A percentile compares a stretch with the other conserved stretches of the same genome.
Evolutionary conservation across 2,888 invertebrate species (phyloP).

Genomic region (Bedellia somnulentella): DNA sequence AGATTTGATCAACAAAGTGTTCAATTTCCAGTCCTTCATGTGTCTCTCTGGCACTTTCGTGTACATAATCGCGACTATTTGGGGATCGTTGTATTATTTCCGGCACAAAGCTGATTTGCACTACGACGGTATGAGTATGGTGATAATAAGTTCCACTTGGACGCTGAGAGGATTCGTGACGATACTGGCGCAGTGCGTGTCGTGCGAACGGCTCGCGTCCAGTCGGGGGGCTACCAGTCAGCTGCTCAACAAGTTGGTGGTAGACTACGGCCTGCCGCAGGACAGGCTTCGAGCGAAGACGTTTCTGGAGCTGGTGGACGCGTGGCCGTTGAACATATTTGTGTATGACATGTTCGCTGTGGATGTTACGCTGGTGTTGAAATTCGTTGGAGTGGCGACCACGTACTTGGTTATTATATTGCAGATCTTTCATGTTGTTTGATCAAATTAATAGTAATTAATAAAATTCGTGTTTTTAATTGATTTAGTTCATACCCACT

Average conservation of each 20-base stretch:
- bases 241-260: conserved; percentile 9
- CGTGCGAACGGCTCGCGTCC: conserved; percentile 6
- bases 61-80: conserved; percentile 8
- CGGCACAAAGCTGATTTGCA: conserved; percentile 1
- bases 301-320: conserved; percentile 9
- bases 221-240: conserved; percentile 7
- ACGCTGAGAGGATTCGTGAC: conserved; percentile 4
- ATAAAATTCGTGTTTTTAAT: too few relatives aligned
- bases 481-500: too few relatives aligned
- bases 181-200: conserved; percentile 5
- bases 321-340: conserved; percentile 16
- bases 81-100: conserved; percentile 7
- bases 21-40: conserved; percentile 9
- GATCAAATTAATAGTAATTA: conserved; percentile 11
- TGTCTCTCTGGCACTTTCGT: conserved; percentile 6
- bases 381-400: conserved; percentile 35
- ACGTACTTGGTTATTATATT: conserved; percentile 39
- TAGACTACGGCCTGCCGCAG: conserved; percentile 8
- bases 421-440: conserved; percentile 29
- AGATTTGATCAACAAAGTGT: conserved; percentile 8
- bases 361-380: conserved; percentile 32
- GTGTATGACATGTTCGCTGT: conserved; percentile 35
- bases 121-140: neutral
- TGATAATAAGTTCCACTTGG: conserved; percentile 6
- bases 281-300: conserved; percentile 8